Percentiles rank a stretch among this genome's conserved stretches.
phyloP scores from a whole-genome alignment of 2,797 vertebrate species.

The Squalus acanthias region DNA sequence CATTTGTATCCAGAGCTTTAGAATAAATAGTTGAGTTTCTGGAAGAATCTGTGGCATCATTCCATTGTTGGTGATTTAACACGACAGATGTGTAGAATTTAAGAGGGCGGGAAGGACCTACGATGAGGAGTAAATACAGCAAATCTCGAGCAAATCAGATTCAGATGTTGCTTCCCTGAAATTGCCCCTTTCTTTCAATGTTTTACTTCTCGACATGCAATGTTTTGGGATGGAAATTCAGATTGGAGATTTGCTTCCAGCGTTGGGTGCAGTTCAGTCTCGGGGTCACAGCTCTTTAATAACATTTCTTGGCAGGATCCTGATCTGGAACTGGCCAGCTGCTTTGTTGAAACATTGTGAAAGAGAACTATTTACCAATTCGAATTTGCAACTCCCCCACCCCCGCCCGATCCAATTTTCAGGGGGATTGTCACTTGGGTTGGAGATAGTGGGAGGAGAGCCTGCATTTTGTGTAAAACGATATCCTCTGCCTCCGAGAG shows the following conservation, averaged over 20 bases:
- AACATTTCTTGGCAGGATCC: neutral
- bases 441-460: neutral
- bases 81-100: neutral
- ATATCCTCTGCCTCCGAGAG: neutral
- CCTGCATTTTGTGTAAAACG: neutral
- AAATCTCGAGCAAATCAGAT: neutral
- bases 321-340: neutral
- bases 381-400: neutral
- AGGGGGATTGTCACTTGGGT: neutral
- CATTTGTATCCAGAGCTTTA: neutral
- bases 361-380: neutral
- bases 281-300: neutral
- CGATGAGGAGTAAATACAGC: neutral
- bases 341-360: neutral
- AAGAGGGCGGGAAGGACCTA: neutral
- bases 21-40: neutral
- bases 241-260: neutral
- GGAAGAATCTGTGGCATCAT: neutral
- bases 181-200: neutral
- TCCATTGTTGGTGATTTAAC: neutral
- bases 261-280: neutral
- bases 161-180: neutral
- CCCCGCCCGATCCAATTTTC: neutral
- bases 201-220: neutral
- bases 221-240: neutral